Percentiles rank a stretch among this genome's conserved stretches.
Conservation (phyloP, 1,140 invertebrate genomes). For the Apis dorsata region DNA sequence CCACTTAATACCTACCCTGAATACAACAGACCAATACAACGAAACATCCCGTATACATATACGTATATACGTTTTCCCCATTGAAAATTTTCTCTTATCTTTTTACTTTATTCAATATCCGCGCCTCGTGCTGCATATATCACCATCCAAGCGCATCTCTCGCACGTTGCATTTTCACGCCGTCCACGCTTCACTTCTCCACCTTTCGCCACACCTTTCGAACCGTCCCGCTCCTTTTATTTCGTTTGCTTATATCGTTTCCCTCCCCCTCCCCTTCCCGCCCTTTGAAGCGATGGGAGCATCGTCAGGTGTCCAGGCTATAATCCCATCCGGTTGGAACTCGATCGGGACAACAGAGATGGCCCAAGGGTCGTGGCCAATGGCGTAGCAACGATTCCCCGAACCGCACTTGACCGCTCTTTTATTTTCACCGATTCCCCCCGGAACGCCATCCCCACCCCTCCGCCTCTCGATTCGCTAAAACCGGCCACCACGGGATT, state of each 20-base stretch:
- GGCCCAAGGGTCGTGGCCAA: constrained; percentile 41
- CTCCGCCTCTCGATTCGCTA: constrained; percentile 1
- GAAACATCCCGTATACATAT: too few relatives aligned
- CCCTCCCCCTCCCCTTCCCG: background rate
- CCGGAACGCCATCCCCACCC: background rate
- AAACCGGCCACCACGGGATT: constrained; percentile 24
- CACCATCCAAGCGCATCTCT: background rate
- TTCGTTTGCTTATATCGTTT: constrained; percentile 47
- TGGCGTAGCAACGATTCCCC: constrained; percentile 47
- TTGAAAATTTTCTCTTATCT: too few relatives aligned
- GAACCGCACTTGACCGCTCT: constrained; percentile 43
- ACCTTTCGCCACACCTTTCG: background rate
- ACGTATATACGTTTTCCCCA: too few relatives aligned
- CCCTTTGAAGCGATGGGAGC: constrained; percentile 43
- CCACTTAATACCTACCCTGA: background rate
- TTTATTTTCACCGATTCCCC: constrained; percentile 33
- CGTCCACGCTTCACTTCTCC: constrained; percentile 11
- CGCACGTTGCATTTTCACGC: background rate
- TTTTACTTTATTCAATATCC: too few relatives aligned
- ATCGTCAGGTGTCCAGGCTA: constrained; percentile 43
- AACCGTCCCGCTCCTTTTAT: constrained; percentile 5
- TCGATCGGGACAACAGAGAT: constrained; percentile 30
- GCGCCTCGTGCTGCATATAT: too few relatives aligned
- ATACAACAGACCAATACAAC: too few relatives aligned
- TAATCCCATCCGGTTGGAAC: constrained; percentile 38